phyloP scores from a whole-genome alignment of 2,797 vertebrate species.

The Danio tinwini region DNA sequence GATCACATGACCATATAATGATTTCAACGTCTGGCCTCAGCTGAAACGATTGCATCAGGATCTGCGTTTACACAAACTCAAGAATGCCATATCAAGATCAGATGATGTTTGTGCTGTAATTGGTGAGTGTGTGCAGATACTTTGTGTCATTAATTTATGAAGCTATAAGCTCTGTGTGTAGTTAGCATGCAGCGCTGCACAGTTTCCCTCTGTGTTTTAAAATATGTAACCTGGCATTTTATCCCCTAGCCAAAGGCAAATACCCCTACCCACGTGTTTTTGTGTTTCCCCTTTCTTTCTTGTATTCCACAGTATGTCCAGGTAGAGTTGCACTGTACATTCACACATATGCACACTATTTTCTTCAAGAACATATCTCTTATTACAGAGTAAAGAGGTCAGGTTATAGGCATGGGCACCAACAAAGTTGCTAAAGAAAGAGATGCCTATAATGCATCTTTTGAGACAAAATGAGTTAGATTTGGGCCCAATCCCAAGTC shows the following conservation, averaged over 20 bases:
- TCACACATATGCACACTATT: constrained; percentile 14
- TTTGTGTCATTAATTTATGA: constrained; percentile 56
- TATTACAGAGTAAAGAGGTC: constrained; percentile 71
- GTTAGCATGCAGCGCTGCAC: constrained; percentile 50
- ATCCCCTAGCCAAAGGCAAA: not conserved
- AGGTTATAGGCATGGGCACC: not conserved
- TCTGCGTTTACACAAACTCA: constrained; percentile 51
- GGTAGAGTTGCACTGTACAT: constrained; percentile 54
- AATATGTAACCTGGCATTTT: constrained; percentile 31
- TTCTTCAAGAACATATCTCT: constrained; percentile 62
- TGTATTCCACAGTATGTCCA: constrained; percentile 58
- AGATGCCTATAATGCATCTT: too few species aligned
- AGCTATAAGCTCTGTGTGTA: constrained; percentile 29
- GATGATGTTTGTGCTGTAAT: constrained; percentile 50
- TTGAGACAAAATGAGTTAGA: too few species aligned
- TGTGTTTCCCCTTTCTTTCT: constrained; percentile 41
- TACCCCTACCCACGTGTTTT: not conserved
- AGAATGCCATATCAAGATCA: constrained; percentile 64
- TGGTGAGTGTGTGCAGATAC: constrained; percentile 45
- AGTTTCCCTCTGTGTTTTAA: constrained; percentile 28
- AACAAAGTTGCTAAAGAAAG: not conserved
- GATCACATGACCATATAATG: constrained; percentile 57
- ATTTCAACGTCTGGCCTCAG: constrained; percentile 70
- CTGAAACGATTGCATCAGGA: constrained; percentile 32
- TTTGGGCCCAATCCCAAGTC: too few species aligned